phyloP scores from a whole-genome alignment of 1,140 invertebrate species.

The Notospermus geniculatus region DNA sequence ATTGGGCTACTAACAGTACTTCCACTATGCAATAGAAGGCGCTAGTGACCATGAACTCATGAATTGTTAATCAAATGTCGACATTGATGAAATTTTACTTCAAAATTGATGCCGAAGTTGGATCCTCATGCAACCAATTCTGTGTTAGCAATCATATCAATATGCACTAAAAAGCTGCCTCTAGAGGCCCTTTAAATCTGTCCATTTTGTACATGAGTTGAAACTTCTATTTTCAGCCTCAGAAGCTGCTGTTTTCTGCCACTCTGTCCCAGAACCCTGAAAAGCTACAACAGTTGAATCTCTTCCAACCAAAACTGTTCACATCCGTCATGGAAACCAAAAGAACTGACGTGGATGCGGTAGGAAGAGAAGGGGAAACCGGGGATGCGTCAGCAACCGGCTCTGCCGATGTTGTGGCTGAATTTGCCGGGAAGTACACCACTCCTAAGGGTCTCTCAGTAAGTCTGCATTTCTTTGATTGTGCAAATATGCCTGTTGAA shows the following conservation, averaged over 20 bases:
- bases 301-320: slow-evolving; percentile 91
- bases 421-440: slow-evolving; percentile 74
- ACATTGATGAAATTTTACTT: no score
- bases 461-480: no score
- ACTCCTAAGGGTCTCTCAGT: slow-evolving; percentile 76
- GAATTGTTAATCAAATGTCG: no score
- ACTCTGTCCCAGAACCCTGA: slow-evolving; percentile 95
- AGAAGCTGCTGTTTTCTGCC: slow-evolving; percentile 93
- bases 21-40: no score
- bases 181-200: no score
- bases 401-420: slow-evolving; percentile 33
- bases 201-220: neutral
- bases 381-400: slow-evolving; percentile 5
- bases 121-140: no score
- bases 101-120: no score
- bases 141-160: no score
- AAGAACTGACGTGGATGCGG: neutral
- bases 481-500: no score
- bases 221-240: slow-evolving; percentile 62
- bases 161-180: no score
- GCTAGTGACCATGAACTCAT: no score
- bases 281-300: slow-evolving; percentile 78
- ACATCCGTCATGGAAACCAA: slow-evolving; percentile 64
- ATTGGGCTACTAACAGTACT: no score
- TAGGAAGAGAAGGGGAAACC: slow-evolving; percentile 9